Conservation (phyloP, 64 coral and sea anemone genomes). For the Astreopora myriophthalma region DNA sequence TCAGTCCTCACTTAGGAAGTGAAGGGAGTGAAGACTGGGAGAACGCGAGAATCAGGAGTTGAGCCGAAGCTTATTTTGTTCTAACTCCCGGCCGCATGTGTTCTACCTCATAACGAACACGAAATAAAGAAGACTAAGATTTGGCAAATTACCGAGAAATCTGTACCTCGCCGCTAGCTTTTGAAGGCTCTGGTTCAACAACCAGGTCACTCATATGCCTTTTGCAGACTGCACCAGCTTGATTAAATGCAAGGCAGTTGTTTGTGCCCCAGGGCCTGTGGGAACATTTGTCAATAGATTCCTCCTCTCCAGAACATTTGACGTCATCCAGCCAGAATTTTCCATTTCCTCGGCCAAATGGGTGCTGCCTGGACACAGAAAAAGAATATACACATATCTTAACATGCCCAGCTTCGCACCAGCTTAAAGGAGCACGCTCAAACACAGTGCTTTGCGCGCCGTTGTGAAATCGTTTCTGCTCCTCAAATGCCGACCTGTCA, state of each 20-base stretch:
- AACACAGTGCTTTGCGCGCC: no score
- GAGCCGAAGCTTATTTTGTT: no score
- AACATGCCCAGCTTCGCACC: not conserved
- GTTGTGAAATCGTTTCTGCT: no score
- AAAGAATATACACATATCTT: not conserved
- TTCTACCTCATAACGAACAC: not conserved
- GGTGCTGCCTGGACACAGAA: not conserved
- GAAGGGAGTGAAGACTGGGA: no score
- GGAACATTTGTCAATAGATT: constrained; percentile 46
- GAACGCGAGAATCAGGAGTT: no score
- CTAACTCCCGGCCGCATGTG: no score
- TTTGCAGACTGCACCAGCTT: constrained; percentile 79
- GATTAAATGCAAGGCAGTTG: constrained; percentile 45
- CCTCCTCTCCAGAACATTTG: constrained; percentile 71
- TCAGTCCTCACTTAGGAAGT: no score
- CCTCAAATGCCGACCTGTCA: no score
- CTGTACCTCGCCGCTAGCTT: constrained; percentile 62
- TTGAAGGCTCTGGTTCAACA: constrained; percentile 58
- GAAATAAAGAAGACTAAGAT: not conserved
- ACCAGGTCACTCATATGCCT: constrained; percentile 1
- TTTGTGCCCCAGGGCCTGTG: constrained; percentile 76
- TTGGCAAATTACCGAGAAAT: not conserved
- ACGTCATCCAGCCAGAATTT: constrained; percentile 76
- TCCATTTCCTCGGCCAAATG: constrained; percentile 70
- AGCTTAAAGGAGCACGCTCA: no score